Conservation (phyloP, 2,888 invertebrate genomes). For the Pedicia rivosa region DNA sequence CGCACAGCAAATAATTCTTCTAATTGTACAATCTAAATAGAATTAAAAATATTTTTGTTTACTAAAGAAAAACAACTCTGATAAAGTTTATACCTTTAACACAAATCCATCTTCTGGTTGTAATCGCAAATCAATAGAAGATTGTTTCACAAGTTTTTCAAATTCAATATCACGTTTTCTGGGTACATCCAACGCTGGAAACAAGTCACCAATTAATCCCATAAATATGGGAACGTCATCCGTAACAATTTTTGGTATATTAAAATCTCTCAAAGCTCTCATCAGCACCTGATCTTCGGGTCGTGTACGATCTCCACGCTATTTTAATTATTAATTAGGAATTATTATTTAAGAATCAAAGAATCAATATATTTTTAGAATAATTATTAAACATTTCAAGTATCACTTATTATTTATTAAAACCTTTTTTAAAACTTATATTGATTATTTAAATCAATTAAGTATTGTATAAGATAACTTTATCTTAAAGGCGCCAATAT, state of each 20-base stretch:
- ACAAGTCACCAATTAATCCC: constrained; percentile 85
- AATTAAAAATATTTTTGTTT: too few relatives aligned
- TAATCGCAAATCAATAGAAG: constrained; percentile 64
- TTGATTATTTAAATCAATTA: too few relatives aligned
- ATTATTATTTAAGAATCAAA: not conserved
- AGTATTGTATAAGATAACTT: too few relatives aligned
- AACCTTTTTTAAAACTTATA: too few relatives aligned
- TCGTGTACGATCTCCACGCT: constrained; percentile 52
- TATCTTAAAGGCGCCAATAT: too few relatives aligned
- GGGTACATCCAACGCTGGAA: constrained; percentile 84
- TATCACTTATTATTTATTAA: not conserved
- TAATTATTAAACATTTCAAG: constrained; percentile 1
- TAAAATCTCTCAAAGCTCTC: constrained; percentile 87
- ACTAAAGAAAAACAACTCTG: too few relatives aligned
- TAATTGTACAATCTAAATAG: constrained; percentile 78
- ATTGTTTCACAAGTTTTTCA: constrained; percentile 60
- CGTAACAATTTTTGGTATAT: constrained; percentile 85
- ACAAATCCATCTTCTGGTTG: constrained; percentile 86
- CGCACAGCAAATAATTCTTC: constrained; percentile 86
- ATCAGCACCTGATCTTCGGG: constrained; percentile 90
- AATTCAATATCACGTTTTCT: constrained; percentile 73
- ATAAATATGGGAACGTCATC: constrained; percentile 85
- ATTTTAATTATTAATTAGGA: constrained; percentile 11
- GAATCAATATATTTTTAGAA: not conserved
- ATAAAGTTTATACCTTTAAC: constrained; percentile 62